A percentile compares a stretch with the other conserved stretches of the same genome.
These are phyloP conservation scores for Amblyopsis hoosieri DNA, from an alignment of 2,797 vertebrate genomes.

Conservation along the genomic window DNA sequence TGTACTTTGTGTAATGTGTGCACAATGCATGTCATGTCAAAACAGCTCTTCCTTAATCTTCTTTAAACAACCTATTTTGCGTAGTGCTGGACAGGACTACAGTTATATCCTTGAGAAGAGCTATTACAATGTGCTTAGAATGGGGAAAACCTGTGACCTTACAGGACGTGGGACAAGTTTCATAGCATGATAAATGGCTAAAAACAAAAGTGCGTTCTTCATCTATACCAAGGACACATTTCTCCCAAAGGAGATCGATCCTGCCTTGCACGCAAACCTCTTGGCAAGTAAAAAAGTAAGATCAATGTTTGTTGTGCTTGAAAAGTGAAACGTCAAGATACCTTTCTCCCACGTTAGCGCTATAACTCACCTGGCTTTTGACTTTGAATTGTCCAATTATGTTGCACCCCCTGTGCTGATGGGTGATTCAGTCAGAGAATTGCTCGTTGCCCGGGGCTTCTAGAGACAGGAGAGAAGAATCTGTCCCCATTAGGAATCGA, in stretches of 20 bases:
- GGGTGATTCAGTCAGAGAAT: slow-evolving; percentile 37
- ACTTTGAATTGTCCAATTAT: slow-evolving; percentile 41
- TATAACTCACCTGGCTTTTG: slow-evolving; percentile 28
- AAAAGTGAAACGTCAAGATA: slow-evolving; percentile 18
- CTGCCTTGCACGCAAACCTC: slow-evolving; percentile 6
- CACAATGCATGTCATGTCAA: no score
- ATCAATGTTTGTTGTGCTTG: slow-evolving; percentile 16
- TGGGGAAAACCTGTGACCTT: not conserved
- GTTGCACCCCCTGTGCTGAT: slow-evolving; percentile 22
- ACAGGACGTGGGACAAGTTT: not conserved
- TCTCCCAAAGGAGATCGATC: not conserved
- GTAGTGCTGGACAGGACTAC: no score
- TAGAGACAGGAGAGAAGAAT: slow-evolving; percentile 37
- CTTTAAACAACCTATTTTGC: no score
- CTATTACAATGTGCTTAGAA: no score
- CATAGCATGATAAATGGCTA: not conserved
- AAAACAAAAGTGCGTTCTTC: not conserved
- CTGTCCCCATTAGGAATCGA: slow-evolving; percentile 44
- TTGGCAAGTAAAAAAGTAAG: slow-evolving; percentile 8
- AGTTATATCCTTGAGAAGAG: no score
- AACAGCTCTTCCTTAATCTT: no score
- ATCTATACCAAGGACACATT: not conserved
- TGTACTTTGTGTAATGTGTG: no score
- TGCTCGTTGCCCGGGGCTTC: slow-evolving; percentile 30
- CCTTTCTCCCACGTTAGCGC: slow-evolving; percentile 19